These are phyloP conservation scores for Noctua comes DNA, from an alignment of 2,888 invertebrate species.

Conservation along the genomic window DNA sequence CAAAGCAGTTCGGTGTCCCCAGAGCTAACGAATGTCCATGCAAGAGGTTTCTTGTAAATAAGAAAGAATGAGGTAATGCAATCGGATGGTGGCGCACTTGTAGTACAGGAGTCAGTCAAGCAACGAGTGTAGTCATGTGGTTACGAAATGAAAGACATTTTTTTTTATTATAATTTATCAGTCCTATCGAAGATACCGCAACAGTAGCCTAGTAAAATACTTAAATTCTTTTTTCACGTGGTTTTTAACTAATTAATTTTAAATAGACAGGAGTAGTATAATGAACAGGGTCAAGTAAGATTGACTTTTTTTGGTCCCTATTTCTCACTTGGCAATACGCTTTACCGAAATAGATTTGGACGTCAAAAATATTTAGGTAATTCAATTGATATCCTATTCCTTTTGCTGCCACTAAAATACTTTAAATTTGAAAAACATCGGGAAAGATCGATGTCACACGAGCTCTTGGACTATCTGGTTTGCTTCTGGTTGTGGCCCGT, in stretches of 20 bases:
- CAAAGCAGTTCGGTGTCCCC: constrained; percentile 52
- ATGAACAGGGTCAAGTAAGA: not conserved
- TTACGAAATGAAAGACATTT: not conserved
- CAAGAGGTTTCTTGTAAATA: constrained; percentile 73
- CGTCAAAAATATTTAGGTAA: not conserved
- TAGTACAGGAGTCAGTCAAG: not conserved
- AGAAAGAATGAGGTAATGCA: constrained; percentile 73
- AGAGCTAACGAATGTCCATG: constrained; percentile 64
- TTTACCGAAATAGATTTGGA: not conserved
- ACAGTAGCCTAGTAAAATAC: not conserved
- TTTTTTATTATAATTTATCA: not conserved
- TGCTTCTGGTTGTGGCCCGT: constrained; percentile 60
- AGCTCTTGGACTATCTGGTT: constrained; percentile 40
- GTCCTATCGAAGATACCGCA: not conserved
- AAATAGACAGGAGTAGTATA: not conserved
- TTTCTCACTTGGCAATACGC: not conserved
- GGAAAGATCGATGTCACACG: not conserved
- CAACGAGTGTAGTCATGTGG: not conserved
- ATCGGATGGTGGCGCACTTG: constrained; percentile 60
- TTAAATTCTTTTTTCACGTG: not conserved
- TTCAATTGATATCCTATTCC: not conserved
- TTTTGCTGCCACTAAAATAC: not conserved
- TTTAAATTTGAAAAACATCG: not conserved
- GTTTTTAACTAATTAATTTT: not conserved
- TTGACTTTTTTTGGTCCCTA: not conserved